These are phyloP conservation scores for Coracias cyanogaster DNA, from an alignment of 2,797 vertebrate genomes.

Conservation along the genomic window DNA sequence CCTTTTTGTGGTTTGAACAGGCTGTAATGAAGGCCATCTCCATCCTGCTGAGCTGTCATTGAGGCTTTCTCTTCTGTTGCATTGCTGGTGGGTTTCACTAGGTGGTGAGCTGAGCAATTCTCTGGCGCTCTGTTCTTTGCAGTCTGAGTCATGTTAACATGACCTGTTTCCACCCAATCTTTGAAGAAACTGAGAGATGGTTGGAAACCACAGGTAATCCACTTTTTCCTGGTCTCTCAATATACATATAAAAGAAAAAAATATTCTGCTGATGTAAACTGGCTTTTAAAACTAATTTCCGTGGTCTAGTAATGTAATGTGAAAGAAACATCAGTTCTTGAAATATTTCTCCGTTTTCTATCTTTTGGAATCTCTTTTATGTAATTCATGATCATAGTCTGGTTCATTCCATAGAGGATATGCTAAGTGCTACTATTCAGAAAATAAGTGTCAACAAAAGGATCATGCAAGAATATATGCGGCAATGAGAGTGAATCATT, in stretches of 20 bases:
- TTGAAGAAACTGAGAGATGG: background rate
- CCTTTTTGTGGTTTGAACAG: background rate
- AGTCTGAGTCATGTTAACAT: background rate
- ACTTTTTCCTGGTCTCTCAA: background rate
- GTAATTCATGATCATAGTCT: background rate
- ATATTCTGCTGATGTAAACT: background rate
- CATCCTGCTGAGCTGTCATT: background rate
- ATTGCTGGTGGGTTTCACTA: background rate
- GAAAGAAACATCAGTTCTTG: background rate
- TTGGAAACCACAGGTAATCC: background rate
- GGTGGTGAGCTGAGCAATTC: background rate
- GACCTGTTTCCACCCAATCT: background rate
- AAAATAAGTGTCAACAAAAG: background rate
- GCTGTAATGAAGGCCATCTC: background rate
- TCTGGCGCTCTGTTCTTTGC: background rate
- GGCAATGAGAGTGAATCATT: background rate
- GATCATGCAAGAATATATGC: background rate
- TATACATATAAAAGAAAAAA: background rate
- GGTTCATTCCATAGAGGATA: background rate
- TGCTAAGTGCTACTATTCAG: background rate
- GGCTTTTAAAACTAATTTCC: background rate
- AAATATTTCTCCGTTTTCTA: background rate
- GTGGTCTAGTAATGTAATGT: background rate
- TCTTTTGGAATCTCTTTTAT: background rate
- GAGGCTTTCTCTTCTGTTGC: background rate